These are phyloP conservation scores for Bombus haemorrhoidalis DNA, from an alignment of 1,140 invertebrate species.

Conservation along the genomic window DNA sequence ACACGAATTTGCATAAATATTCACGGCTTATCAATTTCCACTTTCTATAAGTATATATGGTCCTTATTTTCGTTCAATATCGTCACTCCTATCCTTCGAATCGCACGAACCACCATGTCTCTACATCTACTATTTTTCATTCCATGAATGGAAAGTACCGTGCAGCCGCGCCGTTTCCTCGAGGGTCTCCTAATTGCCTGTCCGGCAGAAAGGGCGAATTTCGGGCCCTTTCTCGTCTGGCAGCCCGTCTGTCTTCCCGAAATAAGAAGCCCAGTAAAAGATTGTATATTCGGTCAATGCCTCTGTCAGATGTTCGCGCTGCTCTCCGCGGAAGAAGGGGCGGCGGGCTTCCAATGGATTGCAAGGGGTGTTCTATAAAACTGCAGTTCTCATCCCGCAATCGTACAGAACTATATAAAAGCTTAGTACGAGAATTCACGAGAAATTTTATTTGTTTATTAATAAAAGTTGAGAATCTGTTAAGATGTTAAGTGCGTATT, in stretches of 20 bases:
- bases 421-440: too few species aligned
- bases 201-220: constrained; percentile 44
- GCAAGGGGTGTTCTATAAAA: constrained; percentile 60
- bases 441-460: too few species aligned
- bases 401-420: too few species aligned
- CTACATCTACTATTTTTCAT: neutral
- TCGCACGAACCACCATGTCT: neutral
- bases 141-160: constrained; percentile 36
- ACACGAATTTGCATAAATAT: too few species aligned
- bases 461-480: too few species aligned
- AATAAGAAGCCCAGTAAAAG: constrained; percentile 66
- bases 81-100: neutral
- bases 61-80: too few species aligned
- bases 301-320: constrained; percentile 69
- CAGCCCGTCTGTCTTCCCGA: constrained; percentile 54
- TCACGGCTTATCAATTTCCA: too few species aligned
- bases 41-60: too few species aligned
- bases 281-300: constrained; percentile 72
- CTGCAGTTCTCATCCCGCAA: constrained; percentile 55
- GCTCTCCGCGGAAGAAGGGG: constrained; percentile 44
- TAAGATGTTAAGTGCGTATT: too few species aligned
- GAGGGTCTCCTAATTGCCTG: constrained; percentile 52
- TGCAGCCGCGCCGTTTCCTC: constrained; percentile 24
- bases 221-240: constrained; percentile 42
- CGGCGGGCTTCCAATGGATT: constrained; percentile 56